phyloP scores from a whole-genome alignment of 2,113 vertebrate genomes.

The Nematolebias whitei region DNA sequence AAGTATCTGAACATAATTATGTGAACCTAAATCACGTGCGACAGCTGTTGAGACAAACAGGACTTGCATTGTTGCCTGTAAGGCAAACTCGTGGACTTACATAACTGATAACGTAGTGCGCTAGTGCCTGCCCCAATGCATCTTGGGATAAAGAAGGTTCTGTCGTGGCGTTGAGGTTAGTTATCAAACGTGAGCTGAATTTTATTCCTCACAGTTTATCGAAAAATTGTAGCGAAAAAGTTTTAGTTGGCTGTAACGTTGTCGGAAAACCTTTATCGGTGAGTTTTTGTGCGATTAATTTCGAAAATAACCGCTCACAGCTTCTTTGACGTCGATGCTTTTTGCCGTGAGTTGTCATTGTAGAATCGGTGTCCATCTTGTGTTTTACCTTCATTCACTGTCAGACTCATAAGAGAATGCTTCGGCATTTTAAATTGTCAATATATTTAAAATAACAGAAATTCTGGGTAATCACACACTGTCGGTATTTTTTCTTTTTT shows the following conservation, averaged over 20 bases:
- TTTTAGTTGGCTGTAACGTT: accelerated
- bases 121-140: conserved; percentile 34
- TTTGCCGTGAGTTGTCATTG: background rate
- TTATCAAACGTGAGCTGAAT: conserved; percentile 41
- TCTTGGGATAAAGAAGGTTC: conserved; percentile 75
- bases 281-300: conserved; percentile 11
- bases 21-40: background rate
- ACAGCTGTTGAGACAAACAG: background rate
- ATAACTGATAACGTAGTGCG: background rate
- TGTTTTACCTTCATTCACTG: background rate
- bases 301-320: accelerated
- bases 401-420: background rate
- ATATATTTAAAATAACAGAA: accelerated
- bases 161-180: conserved; percentile 8
- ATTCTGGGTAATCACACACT: accelerated
- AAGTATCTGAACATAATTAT: too few relatives aligned
- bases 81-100: background rate
- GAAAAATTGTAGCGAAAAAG: background rate
- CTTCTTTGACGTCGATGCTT: background rate
- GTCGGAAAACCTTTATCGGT: conserved; percentile 25
- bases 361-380: conserved; percentile 28
- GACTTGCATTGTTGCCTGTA: conserved; percentile 12
- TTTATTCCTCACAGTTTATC: background rate
- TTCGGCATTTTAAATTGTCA: background rate
- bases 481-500: accelerated